Evolutionary conservation across 1,140 invertebrate genomes (phyloP), one percentile per base, ranked within the genome.

Genomic region (Atopsyche davidsoni): DNA sequence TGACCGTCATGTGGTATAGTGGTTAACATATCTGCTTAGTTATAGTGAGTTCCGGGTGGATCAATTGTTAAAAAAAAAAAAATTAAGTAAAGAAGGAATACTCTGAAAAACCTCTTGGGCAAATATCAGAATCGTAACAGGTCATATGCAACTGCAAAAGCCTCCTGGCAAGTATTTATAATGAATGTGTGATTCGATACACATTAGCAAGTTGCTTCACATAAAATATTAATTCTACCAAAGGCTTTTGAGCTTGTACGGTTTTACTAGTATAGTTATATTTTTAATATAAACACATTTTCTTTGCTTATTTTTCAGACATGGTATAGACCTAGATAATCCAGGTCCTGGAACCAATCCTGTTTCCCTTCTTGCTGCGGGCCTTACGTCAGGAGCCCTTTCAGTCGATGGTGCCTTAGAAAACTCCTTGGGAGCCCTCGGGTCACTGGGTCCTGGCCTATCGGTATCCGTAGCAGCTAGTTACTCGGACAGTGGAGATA

Each of bases 281-380:
- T n/a, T n/a, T n/a, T n/a, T n/a, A n/a, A n/a, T n/a, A n/a, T n/a
- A n/a, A n/a, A n/a, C n/a, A n/a, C n/a, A n/a, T n/a, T n/a, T n/a
- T n/a, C n/a, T n/a, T 19, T 51, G 35, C 4, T 48, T 44, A 42
- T 43, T 48, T 53, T 44, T 40, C 59, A 86, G 85, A 64, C 89
- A 92, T 64, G 87, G 88, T 45, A 91, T 92, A 58, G 88, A 92
- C 68, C 69, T 92, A 60, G 89, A 92, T 60, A 89, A 89, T 72
- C 86, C 86, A 9, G 85, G 86, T 51, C 85, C 86, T 21, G 85
- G 84, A 40, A 85, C 81, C 62, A 84, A 82, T 50, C 78, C 76
- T 40, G 79, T 79, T 40, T 76, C 80, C 42, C 65, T 83, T 1
- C 63, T 82, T 14, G 80, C 79, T 11, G 78, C 79, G 24, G 77